Conservation (phyloP, 2,888 invertebrate species). For the Pterobdella sp. region DNA sequence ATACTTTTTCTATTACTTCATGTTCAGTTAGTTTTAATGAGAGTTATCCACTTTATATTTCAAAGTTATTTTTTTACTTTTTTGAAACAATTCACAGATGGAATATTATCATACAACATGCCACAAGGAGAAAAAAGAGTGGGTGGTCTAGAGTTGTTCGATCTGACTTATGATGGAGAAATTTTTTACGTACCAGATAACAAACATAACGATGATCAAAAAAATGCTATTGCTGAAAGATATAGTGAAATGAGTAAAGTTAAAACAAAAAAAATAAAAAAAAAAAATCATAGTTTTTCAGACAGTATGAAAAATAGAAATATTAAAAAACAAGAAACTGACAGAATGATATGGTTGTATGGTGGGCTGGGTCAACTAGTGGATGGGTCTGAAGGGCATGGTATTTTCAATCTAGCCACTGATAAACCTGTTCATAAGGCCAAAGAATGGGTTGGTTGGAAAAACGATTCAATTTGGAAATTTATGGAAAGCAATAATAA, state of each 20-base stretch:
- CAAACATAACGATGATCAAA: no score
- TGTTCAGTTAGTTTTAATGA: constrained; percentile 1
- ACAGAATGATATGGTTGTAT: constrained; percentile 53
- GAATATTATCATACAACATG: constrained; percentile 76
- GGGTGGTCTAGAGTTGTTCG: constrained; percentile 71
- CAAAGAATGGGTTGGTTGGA: constrained; percentile 86
- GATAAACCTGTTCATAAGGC: constrained; percentile 51
- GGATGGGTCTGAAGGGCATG: constrained; percentile 71
- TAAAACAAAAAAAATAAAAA: background rate
- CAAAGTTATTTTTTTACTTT: background rate
- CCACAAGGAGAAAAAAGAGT: constrained; percentile 77
- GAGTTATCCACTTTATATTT: background rate
- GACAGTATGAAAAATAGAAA: constrained; percentile 9
- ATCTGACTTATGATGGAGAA: constrained; percentile 72
- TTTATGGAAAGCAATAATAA: constrained; percentile 2
- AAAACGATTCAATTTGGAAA: constrained; percentile 43
- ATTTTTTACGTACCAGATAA: background rate
- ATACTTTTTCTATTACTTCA: no score
- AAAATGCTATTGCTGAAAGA: background rate
- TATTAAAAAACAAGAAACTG: background rate
- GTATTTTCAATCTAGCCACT: constrained; percentile 63
- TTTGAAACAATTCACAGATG: constrained; percentile 58
- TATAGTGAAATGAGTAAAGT: background rate
- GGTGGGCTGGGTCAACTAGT: constrained; percentile 75
- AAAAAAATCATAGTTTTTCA: background rate